Evolutionary conservation across 2,888 invertebrate genomes (phyloP), one percentile per base, ranked within the genome.

Genomic region (Cephalotes varians): DNA sequence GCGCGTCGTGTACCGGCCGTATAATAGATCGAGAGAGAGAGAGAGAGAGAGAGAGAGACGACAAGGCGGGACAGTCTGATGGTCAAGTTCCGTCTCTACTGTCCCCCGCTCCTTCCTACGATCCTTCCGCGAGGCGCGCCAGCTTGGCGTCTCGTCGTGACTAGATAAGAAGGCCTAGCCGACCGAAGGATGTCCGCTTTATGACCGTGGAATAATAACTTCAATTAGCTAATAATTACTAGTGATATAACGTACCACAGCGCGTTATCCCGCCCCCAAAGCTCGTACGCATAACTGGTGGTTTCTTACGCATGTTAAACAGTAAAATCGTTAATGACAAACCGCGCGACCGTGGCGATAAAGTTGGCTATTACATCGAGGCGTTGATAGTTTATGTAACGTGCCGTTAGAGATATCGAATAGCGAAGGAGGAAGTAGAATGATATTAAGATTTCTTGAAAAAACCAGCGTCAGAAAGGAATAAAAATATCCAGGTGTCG

Each of bases 271-370:
- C n/a, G n/a, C n/a, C n/a, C n/a, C n/a, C n/a, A 6, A 15, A 28
- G 12, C 69, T 25, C 54, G 31, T 15, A 12, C 15, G 51, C 18
- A 49, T 56, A 71, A 79, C 28, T 44, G 4, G 15, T 56, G 49
- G 69, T 65, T 54, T 85, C 77, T 83, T 76, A 84, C 73, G 86
- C 79, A 69, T 85, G 86, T 90, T 89, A 85, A 87, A 82, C 83
- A 84, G 87, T 86, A 81, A 88, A 89, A 89, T 90, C 85, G 84
- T 84, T 90, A 90, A 90, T 85, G 86, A 89, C 82, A 87, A 86
- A 86, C 79, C 77, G 73, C 81, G 67, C 31, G 80, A 82, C 71
- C 77, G 80, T 71, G 40, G 51, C 72, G 65, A 82, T 83, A 73
- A 83, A 81, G 64, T 28, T 58, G 44, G 40, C 65, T 54, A 44